A percentile compares a stretch with the other conserved stretches of the same genome.
Conservation (phyloP, 2,797 vertebrate genomes). For the Hafferia zeledoni region DNA sequence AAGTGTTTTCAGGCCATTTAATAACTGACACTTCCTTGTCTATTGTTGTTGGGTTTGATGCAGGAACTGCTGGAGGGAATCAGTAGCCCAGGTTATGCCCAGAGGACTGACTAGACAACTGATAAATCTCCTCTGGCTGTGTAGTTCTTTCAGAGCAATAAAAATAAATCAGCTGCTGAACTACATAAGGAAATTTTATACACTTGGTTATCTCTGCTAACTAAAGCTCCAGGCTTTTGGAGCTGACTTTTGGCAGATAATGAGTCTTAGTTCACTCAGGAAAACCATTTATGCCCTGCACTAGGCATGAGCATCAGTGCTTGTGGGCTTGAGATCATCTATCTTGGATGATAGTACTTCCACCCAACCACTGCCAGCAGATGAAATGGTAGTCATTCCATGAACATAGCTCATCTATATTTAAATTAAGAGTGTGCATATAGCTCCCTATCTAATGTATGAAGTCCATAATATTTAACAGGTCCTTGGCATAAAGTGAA, state of each 20-base stretch:
- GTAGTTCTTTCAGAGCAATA: not conserved
- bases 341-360: not conserved
- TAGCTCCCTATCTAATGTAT: not conserved
- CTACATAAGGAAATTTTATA: constrained; percentile 6
- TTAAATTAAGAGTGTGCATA: not conserved
- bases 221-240: not conserved
- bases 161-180: constrained; percentile 19
- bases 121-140: constrained; percentile 11
- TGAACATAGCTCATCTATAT: not conserved
- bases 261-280: not conserved
- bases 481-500: not conserved
- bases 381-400: not conserved
- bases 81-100: not conserved
- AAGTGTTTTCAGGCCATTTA: constrained; percentile 30
- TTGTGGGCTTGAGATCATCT: not conserved
- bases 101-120: constrained; percentile 15
- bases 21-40: constrained; percentile 66
- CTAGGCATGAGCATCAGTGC: rapidly evolving
- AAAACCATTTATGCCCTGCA: not conserved
- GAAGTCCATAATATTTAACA: not conserved
- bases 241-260: constrained; percentile 1
- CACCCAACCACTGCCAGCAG: not conserved
- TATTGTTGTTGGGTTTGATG: constrained; percentile 47
- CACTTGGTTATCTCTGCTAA: not conserved
- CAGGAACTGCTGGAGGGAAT: not conserved